These are phyloP conservation scores for Thymelicus acteon DNA, from an alignment of 2,888 invertebrate species.

Conservation along the genomic window DNA sequence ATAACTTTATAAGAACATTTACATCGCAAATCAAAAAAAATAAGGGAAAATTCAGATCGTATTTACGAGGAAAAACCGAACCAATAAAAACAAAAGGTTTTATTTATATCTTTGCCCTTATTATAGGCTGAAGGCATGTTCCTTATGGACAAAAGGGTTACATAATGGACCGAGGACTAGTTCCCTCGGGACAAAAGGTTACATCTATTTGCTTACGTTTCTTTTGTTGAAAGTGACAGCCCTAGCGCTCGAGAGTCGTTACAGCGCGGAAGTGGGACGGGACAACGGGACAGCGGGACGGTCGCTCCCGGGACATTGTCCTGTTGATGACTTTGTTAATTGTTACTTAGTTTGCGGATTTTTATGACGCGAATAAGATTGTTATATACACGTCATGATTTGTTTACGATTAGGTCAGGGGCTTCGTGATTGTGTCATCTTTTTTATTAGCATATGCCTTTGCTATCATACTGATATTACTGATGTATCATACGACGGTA, in stretches of 20 bases:
- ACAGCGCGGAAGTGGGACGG: not conserved
- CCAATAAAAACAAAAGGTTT: not conserved
- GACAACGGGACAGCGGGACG: not conserved
- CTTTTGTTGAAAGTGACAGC: not conserved
- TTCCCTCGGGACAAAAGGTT: not conserved
- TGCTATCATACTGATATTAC: too few species aligned
- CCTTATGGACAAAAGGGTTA: constrained; percentile 3
- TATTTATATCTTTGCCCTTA: not conserved
- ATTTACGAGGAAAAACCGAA: too few species aligned
- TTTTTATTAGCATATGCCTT: too few species aligned
- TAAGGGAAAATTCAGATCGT: too few species aligned
- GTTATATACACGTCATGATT: not conserved
- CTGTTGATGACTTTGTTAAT: constrained; percentile 4
- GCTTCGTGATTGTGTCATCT: too few species aligned
- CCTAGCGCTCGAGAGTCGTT: constrained; percentile 2
- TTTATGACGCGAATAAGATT: not conserved
- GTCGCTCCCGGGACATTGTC: constrained; percentile 6
- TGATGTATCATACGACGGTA: too few species aligned
- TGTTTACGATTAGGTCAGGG: not conserved
- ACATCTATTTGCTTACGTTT: not conserved
- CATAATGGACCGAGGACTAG: not conserved
- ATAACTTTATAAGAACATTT: too few species aligned
- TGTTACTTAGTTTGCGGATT: constrained; percentile 6
- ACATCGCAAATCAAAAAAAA: too few species aligned
- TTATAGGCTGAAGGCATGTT: not conserved